Conservation (phyloP, 1,140 invertebrate species). For the Macrocentrus cingulum region DNA sequence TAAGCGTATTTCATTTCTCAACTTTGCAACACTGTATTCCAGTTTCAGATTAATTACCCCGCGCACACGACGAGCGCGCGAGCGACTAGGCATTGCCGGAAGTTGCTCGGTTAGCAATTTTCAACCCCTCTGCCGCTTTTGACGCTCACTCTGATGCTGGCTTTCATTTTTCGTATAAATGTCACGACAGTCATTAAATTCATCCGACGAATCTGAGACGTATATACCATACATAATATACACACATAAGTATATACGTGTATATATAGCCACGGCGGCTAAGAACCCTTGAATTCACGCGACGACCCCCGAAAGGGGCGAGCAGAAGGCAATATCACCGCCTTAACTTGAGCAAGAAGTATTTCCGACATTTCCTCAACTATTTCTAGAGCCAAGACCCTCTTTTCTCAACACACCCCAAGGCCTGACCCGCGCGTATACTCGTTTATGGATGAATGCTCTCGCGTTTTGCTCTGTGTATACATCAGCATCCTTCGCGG, state of each 20-base stretch:
- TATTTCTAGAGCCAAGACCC: constrained; percentile 37
- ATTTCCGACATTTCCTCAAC: constrained; percentile 45
- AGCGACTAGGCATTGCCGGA: no score
- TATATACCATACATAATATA: background rate
- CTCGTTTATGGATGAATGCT: constrained; percentile 2
- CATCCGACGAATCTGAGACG: background rate
- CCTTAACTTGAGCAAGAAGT: constrained; percentile 38
- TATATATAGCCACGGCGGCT: background rate
- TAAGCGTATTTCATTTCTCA: no score
- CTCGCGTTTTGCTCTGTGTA: background rate
- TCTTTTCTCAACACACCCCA: background rate
- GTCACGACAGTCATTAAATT: no score
- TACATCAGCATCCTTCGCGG: background rate
- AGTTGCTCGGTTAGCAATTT: no score
- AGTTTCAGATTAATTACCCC: no score
- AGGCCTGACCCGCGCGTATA: background rate
- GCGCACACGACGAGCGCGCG: no score
- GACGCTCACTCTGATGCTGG: no score
- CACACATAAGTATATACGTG: background rate
- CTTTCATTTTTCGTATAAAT: no score
- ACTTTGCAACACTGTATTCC: no score
- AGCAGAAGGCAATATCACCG: constrained; percentile 43
- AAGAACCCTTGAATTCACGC: constrained; percentile 10
- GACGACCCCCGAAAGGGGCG: background rate
- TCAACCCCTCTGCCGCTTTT: no score